phyloP scores from a whole-genome alignment of 2,797 vertebrate genomes.

The Florisuga fusca region DNA sequence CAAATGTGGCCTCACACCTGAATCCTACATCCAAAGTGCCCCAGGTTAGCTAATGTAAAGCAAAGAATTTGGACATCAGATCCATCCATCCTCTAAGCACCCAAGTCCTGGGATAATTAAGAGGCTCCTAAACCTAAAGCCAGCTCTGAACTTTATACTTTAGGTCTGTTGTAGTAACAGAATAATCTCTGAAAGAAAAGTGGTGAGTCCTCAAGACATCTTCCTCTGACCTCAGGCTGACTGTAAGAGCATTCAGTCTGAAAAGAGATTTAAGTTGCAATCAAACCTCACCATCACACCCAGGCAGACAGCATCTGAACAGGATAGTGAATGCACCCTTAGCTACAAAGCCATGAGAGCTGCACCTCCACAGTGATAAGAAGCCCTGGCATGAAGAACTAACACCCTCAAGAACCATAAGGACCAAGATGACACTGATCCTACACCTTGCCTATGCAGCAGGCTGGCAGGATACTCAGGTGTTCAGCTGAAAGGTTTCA shows the following conservation, averaged over 20 bases:
- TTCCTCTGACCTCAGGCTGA: background rate
- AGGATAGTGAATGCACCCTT: background rate
- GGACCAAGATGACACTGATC: background rate
- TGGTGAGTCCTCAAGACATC: background rate
- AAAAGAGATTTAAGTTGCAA: background rate
- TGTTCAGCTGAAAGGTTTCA: background rate
- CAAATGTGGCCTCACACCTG: background rate
- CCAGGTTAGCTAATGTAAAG: background rate
- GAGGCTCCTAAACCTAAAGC: background rate
- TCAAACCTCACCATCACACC: background rate
- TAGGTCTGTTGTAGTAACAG: background rate
- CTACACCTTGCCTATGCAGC: background rate
- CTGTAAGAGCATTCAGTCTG: background rate
- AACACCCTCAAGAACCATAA: background rate
- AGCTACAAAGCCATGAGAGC: background rate
- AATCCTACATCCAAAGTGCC: background rate
- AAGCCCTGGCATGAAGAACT: background rate
- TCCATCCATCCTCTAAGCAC: background rate
- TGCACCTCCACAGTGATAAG: background rate
- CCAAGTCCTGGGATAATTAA: background rate
- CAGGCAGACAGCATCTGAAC: background rate
- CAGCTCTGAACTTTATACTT: background rate
- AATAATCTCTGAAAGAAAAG: background rate
- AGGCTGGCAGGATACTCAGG: background rate
- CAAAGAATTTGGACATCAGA: background rate